These are phyloP conservation scores for Perognathus longimembris DNA, from an alignment of 2,113 vertebrate genomes.

Conservation along the genomic window DNA sequence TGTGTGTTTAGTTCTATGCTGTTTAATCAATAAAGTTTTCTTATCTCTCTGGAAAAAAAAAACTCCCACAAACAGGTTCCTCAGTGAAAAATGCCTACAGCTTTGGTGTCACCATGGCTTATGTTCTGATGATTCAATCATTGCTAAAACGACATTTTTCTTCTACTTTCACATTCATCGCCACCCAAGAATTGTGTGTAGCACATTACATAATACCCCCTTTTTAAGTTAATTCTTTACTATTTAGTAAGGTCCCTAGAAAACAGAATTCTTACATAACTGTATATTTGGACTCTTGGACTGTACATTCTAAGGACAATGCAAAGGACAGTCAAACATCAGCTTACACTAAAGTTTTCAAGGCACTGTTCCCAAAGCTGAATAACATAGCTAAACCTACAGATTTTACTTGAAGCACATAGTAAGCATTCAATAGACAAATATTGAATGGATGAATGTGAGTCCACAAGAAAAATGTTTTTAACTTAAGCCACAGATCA, in stretches of 20 bases:
- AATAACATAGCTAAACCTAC: constrained; percentile 31
- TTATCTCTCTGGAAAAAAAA: too few relatives aligned
- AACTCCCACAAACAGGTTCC: not conserved
- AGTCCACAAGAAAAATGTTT: constrained; percentile 23
- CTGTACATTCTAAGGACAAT: constrained; percentile 16
- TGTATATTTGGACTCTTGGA: constrained; percentile 21
- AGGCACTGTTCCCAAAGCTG: constrained; percentile 10
- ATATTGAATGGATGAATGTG: constrained; percentile 23
- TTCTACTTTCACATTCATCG: constrained; percentile 30
- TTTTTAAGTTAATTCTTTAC: constrained; percentile 49
- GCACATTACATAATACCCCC: not conserved
- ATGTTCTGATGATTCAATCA: constrained; percentile 26
- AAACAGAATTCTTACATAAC: constrained; percentile 57
- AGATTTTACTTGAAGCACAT: not conserved
- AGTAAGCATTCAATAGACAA: not conserved
- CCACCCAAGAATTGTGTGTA: constrained; percentile 22
- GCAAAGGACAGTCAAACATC: constrained; percentile 59
- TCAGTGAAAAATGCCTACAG: not conserved
- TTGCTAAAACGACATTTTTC: constrained; percentile 37
- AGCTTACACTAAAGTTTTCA: constrained; percentile 25
- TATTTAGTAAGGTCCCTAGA: constrained; percentile 28
- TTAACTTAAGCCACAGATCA: constrained; percentile 11
- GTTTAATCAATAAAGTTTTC: too few relatives aligned
- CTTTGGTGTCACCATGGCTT: not conserved
- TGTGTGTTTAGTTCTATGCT: too few relatives aligned